phyloP scores from a whole-genome alignment of 2,888 invertebrate genomes.

The Linnaemya vulpina region DNA sequence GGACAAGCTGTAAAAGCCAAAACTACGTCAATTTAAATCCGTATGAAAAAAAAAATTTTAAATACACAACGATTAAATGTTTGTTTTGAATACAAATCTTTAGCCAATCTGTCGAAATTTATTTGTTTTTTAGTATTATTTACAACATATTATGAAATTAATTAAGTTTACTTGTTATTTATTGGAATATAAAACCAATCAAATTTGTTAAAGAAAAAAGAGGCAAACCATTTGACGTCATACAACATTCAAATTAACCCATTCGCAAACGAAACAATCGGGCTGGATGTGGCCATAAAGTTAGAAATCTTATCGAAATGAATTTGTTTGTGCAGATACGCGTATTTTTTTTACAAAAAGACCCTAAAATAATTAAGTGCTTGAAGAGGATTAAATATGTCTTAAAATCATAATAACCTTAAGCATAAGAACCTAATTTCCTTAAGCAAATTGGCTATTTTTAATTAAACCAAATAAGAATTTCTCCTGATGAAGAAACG shows the following conservation, averaged over 20 bases:
- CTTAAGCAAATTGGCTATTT: no score
- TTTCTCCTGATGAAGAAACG: no score
- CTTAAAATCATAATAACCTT: no score
- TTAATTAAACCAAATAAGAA: no score
- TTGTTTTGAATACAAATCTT: no score
- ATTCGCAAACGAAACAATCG: background rate
- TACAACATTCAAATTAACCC: slow-evolving; percentile 7
- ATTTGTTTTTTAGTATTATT: background rate
- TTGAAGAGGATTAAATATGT: no score
- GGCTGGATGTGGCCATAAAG: no score
- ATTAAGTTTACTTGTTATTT: background rate
- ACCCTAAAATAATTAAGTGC: no score
- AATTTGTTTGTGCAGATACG: no score
- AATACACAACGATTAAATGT: background rate
- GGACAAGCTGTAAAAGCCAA: background rate
- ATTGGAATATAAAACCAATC: background rate
- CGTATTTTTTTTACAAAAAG: no score
- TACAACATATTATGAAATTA: slow-evolving; percentile 7
- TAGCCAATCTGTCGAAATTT: background rate
- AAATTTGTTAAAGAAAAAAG: background rate
- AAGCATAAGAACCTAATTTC: no score
- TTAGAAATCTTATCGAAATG: no score
- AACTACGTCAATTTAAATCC: background rate
- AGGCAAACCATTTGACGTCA: slow-evolving; percentile 45
- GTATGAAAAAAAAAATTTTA: background rate